Evolutionary conservation across 2,113 vertebrate genomes (phyloP), one percentile per base, ranked within the genome.

Genomic region (Nothoprocta perdicaria): DNA sequence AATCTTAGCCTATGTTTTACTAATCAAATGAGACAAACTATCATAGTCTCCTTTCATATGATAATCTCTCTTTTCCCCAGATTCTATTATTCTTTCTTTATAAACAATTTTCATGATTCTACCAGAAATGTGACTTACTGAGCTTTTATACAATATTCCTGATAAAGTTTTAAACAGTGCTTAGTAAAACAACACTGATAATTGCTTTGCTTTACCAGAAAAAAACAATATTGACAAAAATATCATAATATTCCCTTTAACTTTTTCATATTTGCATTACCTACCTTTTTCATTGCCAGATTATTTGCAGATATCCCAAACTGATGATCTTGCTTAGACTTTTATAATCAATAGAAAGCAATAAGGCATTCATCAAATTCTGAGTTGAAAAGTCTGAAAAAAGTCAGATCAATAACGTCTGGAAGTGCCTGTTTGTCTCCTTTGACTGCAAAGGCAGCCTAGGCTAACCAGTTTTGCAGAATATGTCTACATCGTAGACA

Each of bases 381-480:
- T 83, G 76, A 85, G 80, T 27, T 31, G 27, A 67, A 91, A 92
- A 57, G 65, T 86, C 66, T 89, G 72, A 29, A 88, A 91, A 95
- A 94, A 76, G 72, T 77, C 76, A 65, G 61, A 89, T 95, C 94
- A 89, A 89, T 94, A 93, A 77, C 8, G 68, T 89, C 90, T 92
- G 68, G 80, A 92, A 83, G 27, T 71, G 63, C 33, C 31, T 88
- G 35, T 88, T 94, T 50, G 22, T 80, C 60, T 92, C 41, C 33
- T 81, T 80, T 74, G 75, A 66, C 87, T 95, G 72, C 58, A 77
- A 77, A 93, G 89, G 35, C 53, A 91, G 82, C 24, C 35, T 77
- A 38, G n/a, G 15, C 76, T 61, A 60, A 87, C 13, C 8, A 80
- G 41, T 48, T 26, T 76, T 29, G 26, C 7, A 12, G 76, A 87